Evolutionary conservation across 2,888 invertebrate species (phyloP).

Genomic region (Patella caerulea): DNA sequence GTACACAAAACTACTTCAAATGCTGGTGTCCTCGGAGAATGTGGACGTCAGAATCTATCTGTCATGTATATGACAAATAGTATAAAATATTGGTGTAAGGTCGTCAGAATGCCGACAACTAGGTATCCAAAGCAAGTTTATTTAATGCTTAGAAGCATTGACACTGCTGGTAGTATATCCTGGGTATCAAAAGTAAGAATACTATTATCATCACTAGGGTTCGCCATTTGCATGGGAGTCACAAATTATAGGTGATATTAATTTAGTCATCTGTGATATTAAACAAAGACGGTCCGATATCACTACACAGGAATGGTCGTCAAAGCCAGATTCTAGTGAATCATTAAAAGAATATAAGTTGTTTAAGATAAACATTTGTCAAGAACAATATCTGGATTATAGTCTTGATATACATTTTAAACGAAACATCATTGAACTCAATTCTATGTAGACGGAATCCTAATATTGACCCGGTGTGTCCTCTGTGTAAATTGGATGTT

Average conservation of each 20-base stretch:
- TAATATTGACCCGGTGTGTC: no score
- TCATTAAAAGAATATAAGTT: background rate
- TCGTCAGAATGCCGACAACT: background rate
- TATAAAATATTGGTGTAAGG: background rate
- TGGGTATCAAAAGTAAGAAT: background rate
- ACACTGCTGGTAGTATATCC: background rate
- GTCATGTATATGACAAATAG: background rate
- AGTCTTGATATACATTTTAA: no score
- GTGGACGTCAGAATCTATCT: background rate
- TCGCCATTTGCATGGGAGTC: background rate
- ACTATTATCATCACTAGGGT: background rate
- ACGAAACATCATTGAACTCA: no score
- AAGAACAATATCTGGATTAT: no score
- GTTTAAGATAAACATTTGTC: background rate
- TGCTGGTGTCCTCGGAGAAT: slow-evolving; percentile 13
- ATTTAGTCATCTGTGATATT: background rate
- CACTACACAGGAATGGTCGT: background rate
- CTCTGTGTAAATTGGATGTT: no score
- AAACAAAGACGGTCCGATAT: background rate
- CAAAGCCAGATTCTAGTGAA: background rate
- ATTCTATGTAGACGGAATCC: no score
- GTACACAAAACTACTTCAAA: background rate
- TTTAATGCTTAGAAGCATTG: background rate
- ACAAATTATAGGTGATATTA: background rate
- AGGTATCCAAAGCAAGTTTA: background rate